Percentiles rank a stretch among this genome's conserved stretches.
Conservation (phyloP, 2,113 vertebrate genomes). For the Syrrhaptes paradoxus region DNA sequence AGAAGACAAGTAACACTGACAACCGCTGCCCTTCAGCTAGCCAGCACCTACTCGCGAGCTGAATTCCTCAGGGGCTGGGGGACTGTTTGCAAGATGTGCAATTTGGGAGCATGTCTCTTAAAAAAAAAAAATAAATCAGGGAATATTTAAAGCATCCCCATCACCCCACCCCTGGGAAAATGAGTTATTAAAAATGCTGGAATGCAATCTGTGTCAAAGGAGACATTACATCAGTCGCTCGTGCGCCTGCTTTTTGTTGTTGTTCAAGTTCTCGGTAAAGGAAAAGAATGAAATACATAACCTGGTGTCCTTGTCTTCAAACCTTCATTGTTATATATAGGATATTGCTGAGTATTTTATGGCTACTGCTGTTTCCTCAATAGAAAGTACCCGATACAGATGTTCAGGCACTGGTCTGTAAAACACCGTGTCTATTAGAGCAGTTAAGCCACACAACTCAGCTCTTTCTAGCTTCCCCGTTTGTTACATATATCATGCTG, state of each 20-base stretch:
- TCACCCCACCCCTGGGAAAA: neutral
- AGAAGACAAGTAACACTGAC: neutral
- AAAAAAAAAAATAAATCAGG: neutral
- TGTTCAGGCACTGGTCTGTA: neutral
- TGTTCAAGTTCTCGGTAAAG: neutral
- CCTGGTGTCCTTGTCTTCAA: conserved; percentile 11
- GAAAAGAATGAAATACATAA: neutral
- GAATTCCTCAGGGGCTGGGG: neutral
- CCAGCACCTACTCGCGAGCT: neutral
- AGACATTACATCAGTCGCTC: neutral
- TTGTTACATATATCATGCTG: neutral
- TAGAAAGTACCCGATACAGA: neutral
- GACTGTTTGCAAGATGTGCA: neutral
- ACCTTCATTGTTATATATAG: neutral
- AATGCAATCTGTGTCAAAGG: conserved; percentile 3
- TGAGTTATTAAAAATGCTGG: neutral
- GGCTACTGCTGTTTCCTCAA: neutral
- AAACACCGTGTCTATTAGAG: neutral
- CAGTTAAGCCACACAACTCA: neutral
- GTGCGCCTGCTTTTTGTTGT: neutral
- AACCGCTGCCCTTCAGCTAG: neutral
- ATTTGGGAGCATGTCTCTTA: neutral
- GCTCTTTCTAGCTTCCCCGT: neutral
- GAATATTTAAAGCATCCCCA: neutral
- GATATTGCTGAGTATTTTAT: conserved; percentile 24